Evolutionary conservation across 2,113 vertebrate species (phyloP), one percentile per base, ranked within the genome.

Genomic region (Stomatorhinus ivindoensis): DNA sequence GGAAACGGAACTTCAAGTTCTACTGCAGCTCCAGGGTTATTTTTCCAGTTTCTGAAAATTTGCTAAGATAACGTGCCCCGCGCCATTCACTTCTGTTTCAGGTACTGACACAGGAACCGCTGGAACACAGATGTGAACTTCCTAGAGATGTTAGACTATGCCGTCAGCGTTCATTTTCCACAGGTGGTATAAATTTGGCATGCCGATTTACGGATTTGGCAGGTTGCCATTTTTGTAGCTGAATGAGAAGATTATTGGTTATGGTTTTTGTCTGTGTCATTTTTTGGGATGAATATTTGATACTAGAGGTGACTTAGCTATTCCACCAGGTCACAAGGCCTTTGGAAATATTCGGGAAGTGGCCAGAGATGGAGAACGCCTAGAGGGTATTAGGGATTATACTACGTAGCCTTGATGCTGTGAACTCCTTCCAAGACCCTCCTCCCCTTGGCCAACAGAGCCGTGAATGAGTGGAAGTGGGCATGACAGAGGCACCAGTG

Each of bases 401-500:
- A 46, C 35, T 76, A 89, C 5, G 61, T 46, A 73, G 17, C 58
- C 53, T 58, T 86, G 53, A 90, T 48, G n/a, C 10, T 35, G 58
- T 53, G 65, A 89, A 82, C 87, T 39, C 87, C 58, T 76, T 48
- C 69, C 39, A 44, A 86, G 44, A 51, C 50, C 24, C 44, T 24
- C 19, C 69, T 19, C 17, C 51, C 47, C 6, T 58, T 84, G 31
- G 61, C 85, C 51, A 88, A 21, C 31, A 13, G 51, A 86, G 69
- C 27, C 31, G 88, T 55, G 69, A 27, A 80, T 35, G 24, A 31
- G 65, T 90, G 93, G 94, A 65, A 94, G 93, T 89, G 92, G 93
- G 92, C 94, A 92, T 93, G 93, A 93, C 88, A 93, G 93, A 91
- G 93, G 93, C 46, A 82, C 90, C 31, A 15, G 87, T 44, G 11